phyloP scores from a whole-genome alignment of 2,113 vertebrate species.

The Suricata suricatta region DNA sequence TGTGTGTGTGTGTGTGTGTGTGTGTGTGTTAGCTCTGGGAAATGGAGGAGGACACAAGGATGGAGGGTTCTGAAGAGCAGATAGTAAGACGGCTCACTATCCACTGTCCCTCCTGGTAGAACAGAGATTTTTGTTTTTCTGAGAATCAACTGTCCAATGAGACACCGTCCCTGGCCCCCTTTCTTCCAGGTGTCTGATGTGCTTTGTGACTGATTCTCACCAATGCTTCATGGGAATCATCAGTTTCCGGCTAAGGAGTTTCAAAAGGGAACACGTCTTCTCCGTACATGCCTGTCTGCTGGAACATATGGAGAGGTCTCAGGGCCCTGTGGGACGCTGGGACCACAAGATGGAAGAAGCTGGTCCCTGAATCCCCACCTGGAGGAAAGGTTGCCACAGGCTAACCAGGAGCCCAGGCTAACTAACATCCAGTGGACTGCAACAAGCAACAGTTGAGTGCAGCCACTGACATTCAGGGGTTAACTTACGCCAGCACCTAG shows the following conservation, averaged over 20 bases:
- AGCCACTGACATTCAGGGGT: neutral
- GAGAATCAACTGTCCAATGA: neutral
- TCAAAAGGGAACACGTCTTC: neutral
- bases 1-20: neutral
- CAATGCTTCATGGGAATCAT: neutral
- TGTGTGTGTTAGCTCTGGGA: neutral
- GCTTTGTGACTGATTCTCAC: neutral
- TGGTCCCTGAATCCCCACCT: neutral
- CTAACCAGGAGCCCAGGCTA: neutral
- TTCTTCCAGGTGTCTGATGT: neutral
- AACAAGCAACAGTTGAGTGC: neutral
- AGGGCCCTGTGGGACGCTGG: neutral
- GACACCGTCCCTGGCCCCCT: neutral
- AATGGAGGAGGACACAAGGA: neutral
- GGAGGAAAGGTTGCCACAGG: neutral
- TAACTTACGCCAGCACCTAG: neutral
- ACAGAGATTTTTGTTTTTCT: neutral
- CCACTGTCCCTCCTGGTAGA: neutral
- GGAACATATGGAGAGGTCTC: too few species aligned
- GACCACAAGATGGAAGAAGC: neutral
- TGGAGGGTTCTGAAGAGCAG: neutral
- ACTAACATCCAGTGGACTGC: too few species aligned
- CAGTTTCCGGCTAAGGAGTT: neutral
- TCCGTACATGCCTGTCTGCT: accelerated
- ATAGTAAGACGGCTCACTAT: neutral